Evolutionary conservation across 2,888 invertebrate genomes (phyloP), one percentile per base, ranked within the genome.

Genomic region (Taphrorychus bicolor): DNA sequence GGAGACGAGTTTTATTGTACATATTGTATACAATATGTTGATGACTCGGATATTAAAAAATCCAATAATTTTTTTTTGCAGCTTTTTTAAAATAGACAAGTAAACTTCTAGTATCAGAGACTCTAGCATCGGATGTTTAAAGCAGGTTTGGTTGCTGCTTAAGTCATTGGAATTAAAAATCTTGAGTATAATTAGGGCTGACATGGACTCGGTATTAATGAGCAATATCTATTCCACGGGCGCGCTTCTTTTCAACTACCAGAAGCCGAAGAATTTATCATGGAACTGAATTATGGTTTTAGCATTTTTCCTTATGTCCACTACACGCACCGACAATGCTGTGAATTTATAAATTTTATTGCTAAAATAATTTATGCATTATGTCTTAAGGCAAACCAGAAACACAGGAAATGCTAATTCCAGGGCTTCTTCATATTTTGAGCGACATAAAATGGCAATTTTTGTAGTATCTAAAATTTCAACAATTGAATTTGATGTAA

Each of bases 131-230:
- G n/a, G n/a, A n/a, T n/a, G n/a, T n/a, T n/a, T n/a, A n/a, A n/a
- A n/a, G n/a, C n/a, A n/a, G n/a, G n/a, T n/a, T n/a, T n/a, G n/a
- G n/a, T n/a, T n/a, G n/a, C n/a, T n/a, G n/a, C n/a, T n/a, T 78
- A 79, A 78, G 77, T 74, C 57, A 67, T 76, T 76, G 78, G 80
- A 81, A 81, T 81, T 81, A 81, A 81, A 81, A 81, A 80, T 80
- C 79, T 79, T 81, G 80, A 79, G 80, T n/a, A 78, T 81, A 81
- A 81, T 80, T 80, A 80, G 78, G 76, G 78, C 75, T 79, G 79
- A 80, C 80, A 78, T 77, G 75, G 79, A 79, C 71, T 72, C 75
- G 75, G 70, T 73, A 73, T 71, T 80, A 81, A 81, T 80, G 78
- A 80, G 81, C 80, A 78, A 81, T 81, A 80, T 81, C 80, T 81